Evolutionary conservation across 2,113 vertebrate genomes (phyloP), one percentile per base, ranked within the genome.

Genomic region (Thunnus maccoyii): DNA sequence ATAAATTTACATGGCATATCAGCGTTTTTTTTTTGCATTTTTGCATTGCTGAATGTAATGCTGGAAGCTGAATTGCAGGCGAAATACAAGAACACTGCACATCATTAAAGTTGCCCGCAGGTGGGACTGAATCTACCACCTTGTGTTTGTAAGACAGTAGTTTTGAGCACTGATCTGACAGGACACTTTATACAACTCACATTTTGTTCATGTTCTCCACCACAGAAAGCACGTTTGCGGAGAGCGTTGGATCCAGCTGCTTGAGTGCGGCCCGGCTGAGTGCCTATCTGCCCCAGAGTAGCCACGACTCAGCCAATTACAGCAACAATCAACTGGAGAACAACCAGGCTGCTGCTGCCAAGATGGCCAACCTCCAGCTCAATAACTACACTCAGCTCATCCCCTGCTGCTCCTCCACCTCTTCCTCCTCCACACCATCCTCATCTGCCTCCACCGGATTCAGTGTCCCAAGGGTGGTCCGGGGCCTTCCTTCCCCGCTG

Each of bases 241-340:
- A 99, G 94, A 99, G 97, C 10, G 95, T 99, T 91, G 96, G 95
- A 41, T 96, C 96, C 0, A 94, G 96, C 84, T 97, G 97, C 57
- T 94, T 98, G 90, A 97, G 95, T 68, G 95, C 95, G 0, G 94
- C 97, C 66, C 97, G 97, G 7, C 96, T 99, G 88, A 99, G 96
- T 89, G 96, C 97, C 90, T 99, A 97, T 92, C 96, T 97, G 90
- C 97, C 97, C 0, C 97, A 98, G 87, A 96, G 96, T 94, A 99
- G 94, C 96, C 98, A 98, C 3, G 98, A 99, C 93, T 97, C 97
- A 0, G 98, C 98, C 93, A 99, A 99, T 93, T 97, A 98, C 95
- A 98, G 95, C 94, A 99, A 99, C 95, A 98, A 99, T 20, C 97
- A 99, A 92, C 96, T 99, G 56, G 98, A 99, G 94, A 98, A 96